phyloP scores from a whole-genome alignment of 2,797 vertebrate species.

The Eutrigla gurnardus region DNA sequence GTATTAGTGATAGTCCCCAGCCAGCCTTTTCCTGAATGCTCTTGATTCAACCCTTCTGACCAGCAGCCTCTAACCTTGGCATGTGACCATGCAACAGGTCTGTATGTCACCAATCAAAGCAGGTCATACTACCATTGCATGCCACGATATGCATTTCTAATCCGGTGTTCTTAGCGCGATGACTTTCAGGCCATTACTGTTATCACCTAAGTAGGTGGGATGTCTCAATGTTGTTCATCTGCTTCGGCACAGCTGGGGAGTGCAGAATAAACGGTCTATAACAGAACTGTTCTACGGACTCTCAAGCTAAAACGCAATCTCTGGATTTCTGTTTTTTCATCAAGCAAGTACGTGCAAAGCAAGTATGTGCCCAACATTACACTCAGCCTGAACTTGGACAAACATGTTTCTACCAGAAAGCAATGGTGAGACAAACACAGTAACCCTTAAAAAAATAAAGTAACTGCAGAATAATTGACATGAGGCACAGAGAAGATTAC shows the following conservation, averaged over 20 bases:
- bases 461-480: neutral
- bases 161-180: constrained; percentile 25
- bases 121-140: neutral
- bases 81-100: neutral
- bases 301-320: neutral
- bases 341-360: neutral
- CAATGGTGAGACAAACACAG: neutral
- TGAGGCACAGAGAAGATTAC: neutral
- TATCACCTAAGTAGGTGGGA: neutral
- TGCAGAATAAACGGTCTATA: neutral
- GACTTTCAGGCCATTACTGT: constrained; percentile 13
- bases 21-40: neutral
- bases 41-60: neutral
- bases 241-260: neutral
- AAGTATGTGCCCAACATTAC: neutral
- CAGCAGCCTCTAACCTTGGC: neutral
- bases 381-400: neutral
- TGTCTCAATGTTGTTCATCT: constrained; percentile 15
- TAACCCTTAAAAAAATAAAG: neutral
- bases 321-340: neutral
- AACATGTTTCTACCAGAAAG: neutral
- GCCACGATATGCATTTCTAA: neutral
- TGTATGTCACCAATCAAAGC: neutral
- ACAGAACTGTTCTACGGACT: neutral
- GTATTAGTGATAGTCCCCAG: no score